Conservation (phyloP, 2,888 invertebrate genomes). For the Tachystola acroxantha region DNA sequence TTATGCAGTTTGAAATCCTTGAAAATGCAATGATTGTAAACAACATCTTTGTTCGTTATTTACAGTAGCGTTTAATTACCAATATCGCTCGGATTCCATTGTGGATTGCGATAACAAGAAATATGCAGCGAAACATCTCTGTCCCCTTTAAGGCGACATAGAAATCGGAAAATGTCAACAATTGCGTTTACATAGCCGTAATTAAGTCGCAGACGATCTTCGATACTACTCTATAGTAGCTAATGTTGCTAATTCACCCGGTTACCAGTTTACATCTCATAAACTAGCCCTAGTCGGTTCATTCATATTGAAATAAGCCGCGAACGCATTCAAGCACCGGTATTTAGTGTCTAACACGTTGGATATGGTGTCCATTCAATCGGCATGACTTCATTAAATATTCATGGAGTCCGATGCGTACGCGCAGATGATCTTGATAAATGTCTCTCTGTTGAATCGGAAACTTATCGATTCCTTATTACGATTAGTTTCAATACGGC, state of each 20-base stretch:
- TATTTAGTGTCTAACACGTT: constrained; percentile 35
- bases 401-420: constrained; percentile 40
- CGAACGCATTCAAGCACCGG: constrained; percentile 14
- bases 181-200: constrained; percentile 3
- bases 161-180: constrained; percentile 4
- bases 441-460: constrained; percentile 25
- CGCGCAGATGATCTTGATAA: constrained; percentile 37
- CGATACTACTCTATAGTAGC: background rate
- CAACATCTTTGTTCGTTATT: no score
- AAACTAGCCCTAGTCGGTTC: constrained; percentile 5
- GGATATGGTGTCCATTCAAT: constrained; percentile 31
- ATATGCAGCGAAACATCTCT: no score
- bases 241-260: constrained; percentile 1
- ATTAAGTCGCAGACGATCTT: constrained; percentile 1
- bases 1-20: no score
- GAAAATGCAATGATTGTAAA: no score
- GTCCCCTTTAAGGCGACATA: no score
- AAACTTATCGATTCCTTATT: constrained; percentile 24
- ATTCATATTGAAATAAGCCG: constrained; percentile 13
- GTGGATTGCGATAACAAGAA: no score
- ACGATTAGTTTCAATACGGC: constrained; percentile 16
- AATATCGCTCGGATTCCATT: no score
- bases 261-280: constrained; percentile 7
- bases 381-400: constrained; percentile 40
- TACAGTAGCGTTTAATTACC: no score